A percentile compares a stretch with the other conserved stretches of the same genome.
Evolutionary conservation across 2,797 vertebrate species (phyloP).

Genomic region (Euthynnus affinis): DNA sequence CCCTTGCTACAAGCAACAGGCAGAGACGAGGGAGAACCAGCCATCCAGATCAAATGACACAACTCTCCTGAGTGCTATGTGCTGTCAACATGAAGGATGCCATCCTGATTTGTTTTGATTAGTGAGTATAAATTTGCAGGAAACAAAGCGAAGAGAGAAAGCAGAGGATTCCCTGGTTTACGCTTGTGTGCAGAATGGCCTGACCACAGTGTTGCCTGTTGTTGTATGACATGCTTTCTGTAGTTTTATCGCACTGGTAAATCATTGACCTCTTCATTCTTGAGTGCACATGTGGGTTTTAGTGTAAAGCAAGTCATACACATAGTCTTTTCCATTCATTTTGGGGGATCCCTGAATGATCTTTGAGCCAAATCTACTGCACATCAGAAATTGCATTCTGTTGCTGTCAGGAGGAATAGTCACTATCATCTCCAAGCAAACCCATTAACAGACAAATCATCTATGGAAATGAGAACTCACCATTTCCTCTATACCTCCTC

Average conservation of each 20-base stretch:
- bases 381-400: constrained; percentile 56
- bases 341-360: constrained; percentile 36
- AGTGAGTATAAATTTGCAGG: constrained; percentile 70
- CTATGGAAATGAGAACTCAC: constrained; percentile 66
- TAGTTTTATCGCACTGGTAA: constrained; percentile 39
- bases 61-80: constrained; percentile 73
- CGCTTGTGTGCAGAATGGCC: constrained; percentile 42
- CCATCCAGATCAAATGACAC: constrained; percentile 80
- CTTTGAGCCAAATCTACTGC: constrained; percentile 30
- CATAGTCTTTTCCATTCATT: constrained; percentile 6
- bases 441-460: constrained; percentile 67
- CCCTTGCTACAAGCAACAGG: constrained; percentile 68
- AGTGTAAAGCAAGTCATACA: constrained; percentile 29
- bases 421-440: constrained; percentile 48
- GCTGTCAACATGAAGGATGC: constrained; percentile 79
- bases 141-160: constrained; percentile 63
- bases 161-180: constrained; percentile 53
- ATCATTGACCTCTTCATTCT: constrained; percentile 47
- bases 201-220: constrained; percentile 27
- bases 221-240: constrained; percentile 45
- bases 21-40: constrained; percentile 55
- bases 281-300: neutral
- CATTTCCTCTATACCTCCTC: constrained; percentile 37
- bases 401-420: constrained; percentile 16
- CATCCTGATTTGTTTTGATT: constrained; percentile 80